Evolutionary conservation across 2,888 invertebrate genomes (phyloP).

Genomic region (Drosophila monieri): DNA sequence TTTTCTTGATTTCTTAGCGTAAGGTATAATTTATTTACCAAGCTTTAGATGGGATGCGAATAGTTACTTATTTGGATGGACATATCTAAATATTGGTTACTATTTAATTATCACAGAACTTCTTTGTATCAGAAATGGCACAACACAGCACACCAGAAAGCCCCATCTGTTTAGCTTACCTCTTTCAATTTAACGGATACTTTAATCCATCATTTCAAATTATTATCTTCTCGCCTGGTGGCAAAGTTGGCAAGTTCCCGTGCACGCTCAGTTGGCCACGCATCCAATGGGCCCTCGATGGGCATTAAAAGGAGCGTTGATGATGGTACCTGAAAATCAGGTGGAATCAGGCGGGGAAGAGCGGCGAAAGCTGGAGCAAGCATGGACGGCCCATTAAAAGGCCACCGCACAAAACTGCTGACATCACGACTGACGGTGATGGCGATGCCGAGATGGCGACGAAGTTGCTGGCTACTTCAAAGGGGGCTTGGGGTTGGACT

Average conservation of each 20-base stretch:
- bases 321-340: constrained; percentile 21
- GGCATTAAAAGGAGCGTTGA: constrained; percentile 54
- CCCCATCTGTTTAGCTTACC: constrained; percentile 35
- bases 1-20: neutral
- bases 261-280: constrained; percentile 66
- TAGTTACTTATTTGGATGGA: no score
- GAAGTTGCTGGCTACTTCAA: constrained; percentile 38
- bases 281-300: constrained; percentile 76
- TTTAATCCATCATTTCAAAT: constrained; percentile 77
- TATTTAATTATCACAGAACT: neutral
- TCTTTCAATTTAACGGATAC: constrained; percentile 71
- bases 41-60: no score
- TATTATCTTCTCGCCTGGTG: constrained; percentile 45
- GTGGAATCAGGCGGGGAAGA: constrained; percentile 5
- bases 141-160: neutral
- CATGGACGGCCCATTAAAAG: constrained; percentile 60
- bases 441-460: constrained; percentile 9
- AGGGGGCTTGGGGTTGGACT: neutral
- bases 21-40: neutral
- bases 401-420: constrained; percentile 71
- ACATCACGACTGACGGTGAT: constrained; percentile 55
- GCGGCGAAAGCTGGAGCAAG: neutral
- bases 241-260: constrained; percentile 52
- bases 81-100: no score
- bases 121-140: neutral